Evolutionary conservation across 2,113 vertebrate species (phyloP), one percentile per base, ranked within the genome.

Genomic region (Nematolebias whitei): DNA sequence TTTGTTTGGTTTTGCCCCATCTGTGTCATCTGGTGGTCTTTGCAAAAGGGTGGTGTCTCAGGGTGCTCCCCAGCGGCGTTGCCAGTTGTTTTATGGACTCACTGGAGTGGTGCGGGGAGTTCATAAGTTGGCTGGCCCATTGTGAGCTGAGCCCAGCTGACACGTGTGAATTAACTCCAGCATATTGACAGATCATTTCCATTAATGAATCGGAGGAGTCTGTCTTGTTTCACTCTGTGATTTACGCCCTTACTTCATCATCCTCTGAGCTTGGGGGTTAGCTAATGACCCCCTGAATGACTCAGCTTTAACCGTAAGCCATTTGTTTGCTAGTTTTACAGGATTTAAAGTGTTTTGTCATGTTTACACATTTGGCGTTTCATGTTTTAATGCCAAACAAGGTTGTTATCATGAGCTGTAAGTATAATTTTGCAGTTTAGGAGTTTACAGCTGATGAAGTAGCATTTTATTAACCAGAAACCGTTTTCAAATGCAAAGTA

Each of bases 81-180:
- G 93, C 91, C 94, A 92, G 93, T 96, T 95, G 94, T 95, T 98
- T 98, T 95, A 98, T 99, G 94, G 95, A 98, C 96, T 98, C 93
- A 85, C 81, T 85, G 88, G 93, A 91, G 91, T 93, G 94, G 93
- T 93, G 91, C 85, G 83, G 94, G 94, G 94, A 97, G 96, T 99
- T 96, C 95, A 95, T 98, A 95, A 96, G 94, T 94, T 94, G 93
- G 90, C 91, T 71, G 56, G 80, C 88, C 94, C 88, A 95, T 98
- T 96, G 96, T 98, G 89, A 90, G 84, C 88, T 83, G 88, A 91
- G 94, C 93, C 92, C 94, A 95, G 94, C 95, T 95, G 96, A 96
- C 96, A 94, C 90, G 90, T 94, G 92, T 93, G 93, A 94, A 93
- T 94, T 94, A 93, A 95, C 93, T 92, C 85, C 87, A 94, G 93